phyloP scores from a whole-genome alignment of 2,797 vertebrate species.

The Chlorospingus flavigularis region DNA sequence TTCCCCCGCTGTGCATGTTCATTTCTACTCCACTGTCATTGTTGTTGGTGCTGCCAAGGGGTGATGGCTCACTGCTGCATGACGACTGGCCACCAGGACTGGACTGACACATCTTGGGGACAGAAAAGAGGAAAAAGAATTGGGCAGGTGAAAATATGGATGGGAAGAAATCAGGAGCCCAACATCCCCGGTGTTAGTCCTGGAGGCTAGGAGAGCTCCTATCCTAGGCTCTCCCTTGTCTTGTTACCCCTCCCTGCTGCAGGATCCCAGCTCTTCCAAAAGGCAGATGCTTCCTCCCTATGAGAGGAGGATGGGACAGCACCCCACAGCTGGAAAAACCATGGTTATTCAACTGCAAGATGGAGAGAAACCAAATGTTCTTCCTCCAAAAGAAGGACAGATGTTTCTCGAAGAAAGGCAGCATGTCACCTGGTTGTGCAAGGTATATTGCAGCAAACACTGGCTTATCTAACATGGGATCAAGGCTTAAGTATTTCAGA shows the following conservation, averaged over 20 bases:
- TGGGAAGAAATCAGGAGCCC: neutral
- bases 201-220: neutral
- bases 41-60: conserved; percentile 94
- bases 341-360: neutral
- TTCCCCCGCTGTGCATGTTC: conserved; percentile 91
- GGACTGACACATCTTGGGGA: conserved; percentile 91
- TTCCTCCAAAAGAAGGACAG: conserved; percentile 3
- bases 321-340: neutral
- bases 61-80: conserved; percentile 96
- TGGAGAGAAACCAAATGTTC: neutral
- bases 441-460: conserved; percentile 5
- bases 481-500: conserved; percentile 45
- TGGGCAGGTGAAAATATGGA: neutral
- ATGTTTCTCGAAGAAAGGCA: conserved; percentile 25
- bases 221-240: neutral
- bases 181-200: neutral
- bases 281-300: neutral
- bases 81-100: conserved; percentile 97
- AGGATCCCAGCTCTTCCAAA: neutral
- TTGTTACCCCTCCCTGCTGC: neutral
- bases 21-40: conserved; percentile 98
- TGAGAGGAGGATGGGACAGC: neutral
- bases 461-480: conserved; percentile 52
- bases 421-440: neutral
- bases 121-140: neutral